Evolutionary conservation across 92 coral and sea anemone genomes (phyloP).

Genomic region (Hydrozoanthus gracilis): DNA sequence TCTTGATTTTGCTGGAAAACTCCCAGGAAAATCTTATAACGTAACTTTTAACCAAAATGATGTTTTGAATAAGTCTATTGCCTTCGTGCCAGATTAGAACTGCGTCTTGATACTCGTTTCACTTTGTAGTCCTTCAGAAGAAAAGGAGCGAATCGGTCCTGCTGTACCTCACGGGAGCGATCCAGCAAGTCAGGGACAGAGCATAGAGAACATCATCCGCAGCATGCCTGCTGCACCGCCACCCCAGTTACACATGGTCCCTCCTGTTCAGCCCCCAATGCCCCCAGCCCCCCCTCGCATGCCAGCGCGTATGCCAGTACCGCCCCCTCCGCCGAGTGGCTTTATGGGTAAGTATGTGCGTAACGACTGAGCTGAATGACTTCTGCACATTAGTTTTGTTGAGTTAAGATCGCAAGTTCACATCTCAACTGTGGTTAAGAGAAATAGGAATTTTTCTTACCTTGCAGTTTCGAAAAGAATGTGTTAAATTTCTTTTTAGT

Average conservation of each 20-base stretch:
- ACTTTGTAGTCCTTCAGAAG: conserved; percentile 84
- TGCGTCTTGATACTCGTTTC: not conserved
- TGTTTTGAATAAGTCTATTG: no score
- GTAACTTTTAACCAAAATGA: no score
- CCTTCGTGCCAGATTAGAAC: no score
- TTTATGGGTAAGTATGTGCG: conserved; percentile 73
- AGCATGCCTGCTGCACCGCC: conserved; percentile 72
- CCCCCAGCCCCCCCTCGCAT: conserved; percentile 84
- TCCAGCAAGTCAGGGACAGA: conserved; percentile 31
- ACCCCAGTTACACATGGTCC: conserved; percentile 64
- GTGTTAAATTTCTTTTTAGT: no score
- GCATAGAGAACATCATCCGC: conserved; percentile 24
- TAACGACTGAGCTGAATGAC: not conserved
- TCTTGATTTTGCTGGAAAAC: no score
- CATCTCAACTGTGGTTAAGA: no score
- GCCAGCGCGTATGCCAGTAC: conserved; percentile 72
- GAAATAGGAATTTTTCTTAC: no score
- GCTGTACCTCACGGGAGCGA: conserved; percentile 73
- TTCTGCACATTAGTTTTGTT: not conserved
- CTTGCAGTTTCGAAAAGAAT: no score
- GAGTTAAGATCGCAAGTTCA: not conserved
- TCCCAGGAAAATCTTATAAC: no score
- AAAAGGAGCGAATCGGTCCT: conserved; percentile 94
- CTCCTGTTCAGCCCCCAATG: conserved; percentile 51
- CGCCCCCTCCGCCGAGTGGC: conserved; percentile 83